Base-by-base conservation (phyloP, 1,140 invertebrate species). In the Agrypnia vestita region DNA sequence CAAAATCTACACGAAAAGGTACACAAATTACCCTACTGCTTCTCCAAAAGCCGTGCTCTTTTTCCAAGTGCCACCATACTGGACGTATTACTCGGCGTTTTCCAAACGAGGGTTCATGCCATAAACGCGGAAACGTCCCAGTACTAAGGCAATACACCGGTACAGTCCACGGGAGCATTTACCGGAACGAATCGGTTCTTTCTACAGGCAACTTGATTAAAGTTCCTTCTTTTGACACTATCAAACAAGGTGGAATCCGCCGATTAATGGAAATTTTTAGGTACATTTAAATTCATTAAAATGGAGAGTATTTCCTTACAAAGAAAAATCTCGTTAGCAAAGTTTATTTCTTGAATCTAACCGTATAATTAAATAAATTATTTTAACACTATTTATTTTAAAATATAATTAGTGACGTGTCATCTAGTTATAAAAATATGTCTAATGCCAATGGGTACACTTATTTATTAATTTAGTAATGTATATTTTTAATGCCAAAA, bases 151-250 rank as follows among this genome's bases (percentile, higher is more conserved):
- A 71, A 49, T 53, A 25, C 25, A 71, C 67, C 7, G 17, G 47
- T 71, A 21, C 47, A 17, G 67, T 71, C 47, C 67, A 71, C 67
- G 67, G 46, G 47, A 71, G 67, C 67, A 71, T 71, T 71, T 71
- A 71, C 47, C 19, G 67, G 47, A 71, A 71, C 67, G 67, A 71
- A 71, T 71, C 67, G 67, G 67, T 71, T 51, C 67, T 71, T 71
- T 71, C 67, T 71, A 71, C 67, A 71, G 47, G 15, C 47, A 21
- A 71, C 67, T 71, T 71, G 67, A 71, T 71, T 71, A 71, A 71
- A 71, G 47, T 71, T 71, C 8, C 47, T 49, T 47, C 67, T 71
- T 71, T 71, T 71, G 67, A 71, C 67, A 35, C 67, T 51, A 71
- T 71, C 67, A 71, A 46, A 53, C 67, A 71, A 21, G 19, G 12